A percentile compares a stretch with the other conserved stretches of the same genome.
Evolutionary conservation across 2,797 vertebrate species (phyloP).

Genomic region (Sandelia bainsii): DNA sequence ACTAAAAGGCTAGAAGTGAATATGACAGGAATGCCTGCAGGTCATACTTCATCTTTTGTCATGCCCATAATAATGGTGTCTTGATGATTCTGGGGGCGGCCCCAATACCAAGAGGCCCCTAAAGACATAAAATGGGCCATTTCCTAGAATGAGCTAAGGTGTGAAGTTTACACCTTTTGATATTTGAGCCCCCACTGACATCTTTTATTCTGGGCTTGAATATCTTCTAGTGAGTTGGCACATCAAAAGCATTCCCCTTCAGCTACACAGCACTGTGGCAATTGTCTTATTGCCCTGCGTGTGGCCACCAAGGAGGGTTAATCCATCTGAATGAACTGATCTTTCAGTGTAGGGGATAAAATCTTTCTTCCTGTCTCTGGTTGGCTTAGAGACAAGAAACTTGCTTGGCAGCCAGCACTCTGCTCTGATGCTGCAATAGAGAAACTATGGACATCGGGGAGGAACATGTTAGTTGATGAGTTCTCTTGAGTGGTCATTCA

Average conservation of each 20-base stretch:
- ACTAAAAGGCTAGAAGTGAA: slow-evolving; percentile 49
- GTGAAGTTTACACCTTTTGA: slow-evolving; percentile 67
- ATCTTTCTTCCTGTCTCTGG: slow-evolving; percentile 37
- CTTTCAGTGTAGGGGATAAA: slow-evolving; percentile 61
- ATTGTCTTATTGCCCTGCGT: slow-evolving; percentile 58
- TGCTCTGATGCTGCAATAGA: slow-evolving; percentile 67
- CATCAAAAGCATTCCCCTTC: slow-evolving; percentile 72
- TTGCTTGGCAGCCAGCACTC: slow-evolving; percentile 22
- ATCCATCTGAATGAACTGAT: slow-evolving; percentile 70
- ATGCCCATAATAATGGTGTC: slow-evolving; percentile 53
- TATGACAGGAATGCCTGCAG: slow-evolving; percentile 65
- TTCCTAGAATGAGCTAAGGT: slow-evolving; percentile 68
- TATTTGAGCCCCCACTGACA: slow-evolving; percentile 68
- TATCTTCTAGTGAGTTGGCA: slow-evolving; percentile 46
- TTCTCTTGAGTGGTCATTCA: slow-evolving; percentile 48
- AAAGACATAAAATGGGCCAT: slow-evolving; percentile 55
- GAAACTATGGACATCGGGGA: slow-evolving; percentile 53
- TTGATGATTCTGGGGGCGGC: slow-evolving; percentile 43
- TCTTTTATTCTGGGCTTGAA: slow-evolving; percentile 57
- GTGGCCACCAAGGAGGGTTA: slow-evolving; percentile 64
- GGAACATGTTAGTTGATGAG: slow-evolving; percentile 36
- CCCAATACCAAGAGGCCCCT: slow-evolving; percentile 52
- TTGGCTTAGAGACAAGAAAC: slow-evolving; percentile 69
- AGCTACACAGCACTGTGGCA: slow-evolving; percentile 20
- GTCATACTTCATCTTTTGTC: slow-evolving; percentile 65